A percentile compares a stretch with the other conserved stretches of the same genome.
Evolutionary conservation across 2,888 invertebrate species (phyloP).

Genomic region (Eristalis tenax): DNA sequence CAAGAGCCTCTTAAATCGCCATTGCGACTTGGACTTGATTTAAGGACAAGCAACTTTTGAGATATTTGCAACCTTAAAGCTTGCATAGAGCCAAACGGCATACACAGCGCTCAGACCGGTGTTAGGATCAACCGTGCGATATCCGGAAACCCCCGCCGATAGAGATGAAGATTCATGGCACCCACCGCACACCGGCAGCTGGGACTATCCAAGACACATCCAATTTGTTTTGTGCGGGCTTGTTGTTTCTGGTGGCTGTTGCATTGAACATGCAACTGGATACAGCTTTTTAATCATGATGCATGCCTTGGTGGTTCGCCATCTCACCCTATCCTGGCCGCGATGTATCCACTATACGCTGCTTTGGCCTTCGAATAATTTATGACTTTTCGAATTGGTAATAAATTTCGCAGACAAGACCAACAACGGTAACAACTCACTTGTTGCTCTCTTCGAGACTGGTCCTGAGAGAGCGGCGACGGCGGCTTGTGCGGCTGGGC

Average conservation of each 20-base stretch:
- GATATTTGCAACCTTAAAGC: slow-evolving; percentile 32
- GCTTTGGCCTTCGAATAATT: slow-evolving; percentile 70
- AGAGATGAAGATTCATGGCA: slow-evolving; percentile 2
- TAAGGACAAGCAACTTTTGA: slow-evolving; percentile 11
- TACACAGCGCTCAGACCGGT: slow-evolving; percentile 4
- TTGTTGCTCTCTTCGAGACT: slow-evolving; percentile 37
- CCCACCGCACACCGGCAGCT: not conserved
- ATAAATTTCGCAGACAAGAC: slow-evolving; percentile 64
- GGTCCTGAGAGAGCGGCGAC: not conserved
- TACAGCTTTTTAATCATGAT: slow-evolving; percentile 64
- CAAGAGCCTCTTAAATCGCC: slow-evolving; percentile 28
- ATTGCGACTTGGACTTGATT: slow-evolving; percentile 37
- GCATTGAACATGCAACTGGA: slow-evolving; percentile 25
- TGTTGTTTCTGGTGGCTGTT: not conserved
- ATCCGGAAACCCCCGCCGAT: slow-evolving; percentile 16
- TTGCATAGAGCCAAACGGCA: not conserved
- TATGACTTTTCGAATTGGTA: slow-evolving; percentile 70
- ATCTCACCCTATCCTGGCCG: slow-evolving; percentile 7
- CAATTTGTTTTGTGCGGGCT: slow-evolving; percentile 54
- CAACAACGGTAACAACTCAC: slow-evolving; percentile 70
- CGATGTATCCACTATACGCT: not conserved
- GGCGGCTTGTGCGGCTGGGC: not conserved
- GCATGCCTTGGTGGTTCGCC: slow-evolving; percentile 54
- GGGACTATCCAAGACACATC: slow-evolving; percentile 32
- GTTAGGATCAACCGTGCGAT: slow-evolving; percentile 47